Conservation (phyloP, 2,113 vertebrate genomes). For the Calyptomena viridis region DNA sequence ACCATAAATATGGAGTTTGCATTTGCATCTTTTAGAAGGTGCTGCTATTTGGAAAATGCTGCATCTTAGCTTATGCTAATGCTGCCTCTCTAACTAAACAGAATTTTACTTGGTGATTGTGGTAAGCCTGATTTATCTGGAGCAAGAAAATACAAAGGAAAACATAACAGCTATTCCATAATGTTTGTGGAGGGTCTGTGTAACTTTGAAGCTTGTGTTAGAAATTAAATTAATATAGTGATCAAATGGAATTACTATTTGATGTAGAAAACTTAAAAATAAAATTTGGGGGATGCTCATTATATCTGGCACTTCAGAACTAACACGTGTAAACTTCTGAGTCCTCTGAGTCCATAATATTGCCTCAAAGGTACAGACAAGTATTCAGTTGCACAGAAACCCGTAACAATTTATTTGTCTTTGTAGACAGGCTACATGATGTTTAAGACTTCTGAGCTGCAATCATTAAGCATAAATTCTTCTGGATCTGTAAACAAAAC, state of each 20-base stretch:
- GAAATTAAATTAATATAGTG: not conserved
- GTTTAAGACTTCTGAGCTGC: not conserved
- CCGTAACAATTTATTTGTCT: not conserved
- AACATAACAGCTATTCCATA: not conserved
- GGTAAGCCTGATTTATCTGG: not conserved
- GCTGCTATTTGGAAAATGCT: not conserved
- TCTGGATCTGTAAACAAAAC: rapidly evolving
- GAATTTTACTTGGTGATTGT: not conserved
- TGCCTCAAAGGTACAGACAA: not conserved
- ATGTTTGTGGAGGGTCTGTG: not conserved
- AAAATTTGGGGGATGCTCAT: not conserved
- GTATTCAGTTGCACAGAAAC: not conserved
- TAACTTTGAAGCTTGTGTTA: not conserved
- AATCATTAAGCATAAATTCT: not conserved
- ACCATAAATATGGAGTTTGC: not conserved
- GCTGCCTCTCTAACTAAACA: not conserved
- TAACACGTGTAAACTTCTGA: not conserved
- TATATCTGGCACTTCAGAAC: not conserved
- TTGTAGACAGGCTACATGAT: conserved; percentile 71
- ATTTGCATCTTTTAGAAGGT: not conserved
- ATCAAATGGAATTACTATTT: not conserved
- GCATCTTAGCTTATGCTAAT: not conserved
- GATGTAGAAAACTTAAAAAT: not conserved
- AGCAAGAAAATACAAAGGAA: not conserved
- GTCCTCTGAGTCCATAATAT: not conserved